These are phyloP conservation scores for Nomada flava DNA, from an alignment of 2,888 invertebrate genomes.

Conservation along the genomic window DNA sequence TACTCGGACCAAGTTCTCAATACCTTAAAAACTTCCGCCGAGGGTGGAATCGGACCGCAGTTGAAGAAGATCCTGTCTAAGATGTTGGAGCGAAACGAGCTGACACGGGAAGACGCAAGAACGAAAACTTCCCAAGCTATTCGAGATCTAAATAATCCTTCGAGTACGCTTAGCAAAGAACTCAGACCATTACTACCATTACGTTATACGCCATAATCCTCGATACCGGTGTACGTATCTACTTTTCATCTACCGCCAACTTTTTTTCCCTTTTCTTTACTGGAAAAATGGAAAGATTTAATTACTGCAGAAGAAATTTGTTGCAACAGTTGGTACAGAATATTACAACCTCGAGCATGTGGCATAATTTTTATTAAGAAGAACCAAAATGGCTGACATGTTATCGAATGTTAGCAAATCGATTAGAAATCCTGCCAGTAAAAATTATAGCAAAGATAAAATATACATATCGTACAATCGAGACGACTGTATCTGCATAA, in stretches of 20 bases:
- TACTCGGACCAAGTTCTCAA: conserved; percentile 87
- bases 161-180: conserved; percentile 86
- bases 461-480: not conserved
- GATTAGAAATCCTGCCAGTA: too few relatives aligned
- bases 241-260: not conserved
- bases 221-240: not conserved
- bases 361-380: too few relatives aligned
- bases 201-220: conserved; percentile 73
- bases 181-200: conserved; percentile 87
- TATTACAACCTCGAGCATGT: too few relatives aligned
- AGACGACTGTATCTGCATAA: conserved; percentile 9
- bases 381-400: too few relatives aligned
- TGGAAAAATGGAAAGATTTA: too few relatives aligned
- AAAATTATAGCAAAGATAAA: too few relatives aligned
- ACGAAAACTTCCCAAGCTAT: conserved; percentile 86
- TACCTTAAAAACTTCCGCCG: conserved; percentile 85
- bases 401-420: too few relatives aligned
- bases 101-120: conserved; percentile 87
- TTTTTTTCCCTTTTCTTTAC: too few relatives aligned
- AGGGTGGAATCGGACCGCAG: conserved; percentile 87
- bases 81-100: conserved; percentile 86
- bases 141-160: conserved; percentile 86
- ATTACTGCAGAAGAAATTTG: too few relatives aligned
- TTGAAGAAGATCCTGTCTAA: conserved; percentile 86
- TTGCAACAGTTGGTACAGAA: too few relatives aligned